Percentiles rank a stretch among this genome's conserved stretches.
Conservation (phyloP, 1,140 invertebrate genomes). For the Cotesia chilonis region DNA sequence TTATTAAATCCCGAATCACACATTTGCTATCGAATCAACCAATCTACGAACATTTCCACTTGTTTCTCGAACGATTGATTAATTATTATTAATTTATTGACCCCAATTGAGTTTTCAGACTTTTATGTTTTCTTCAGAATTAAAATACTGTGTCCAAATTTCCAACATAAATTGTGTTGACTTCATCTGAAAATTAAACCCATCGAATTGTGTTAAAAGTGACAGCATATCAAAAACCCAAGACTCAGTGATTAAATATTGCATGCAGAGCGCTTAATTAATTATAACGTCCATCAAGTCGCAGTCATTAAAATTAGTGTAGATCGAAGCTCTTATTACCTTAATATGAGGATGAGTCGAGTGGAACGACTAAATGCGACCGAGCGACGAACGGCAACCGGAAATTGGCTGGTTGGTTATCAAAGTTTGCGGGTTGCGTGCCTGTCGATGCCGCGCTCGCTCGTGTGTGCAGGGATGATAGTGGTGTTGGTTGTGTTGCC, state of each 20-base stretch:
- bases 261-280: conserved; percentile 48
- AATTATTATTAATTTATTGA: no score
- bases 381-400: conserved; percentile 62
- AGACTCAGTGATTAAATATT: not conserved
- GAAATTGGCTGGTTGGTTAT: conserved; percentile 66
- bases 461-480: conserved; percentile 7
- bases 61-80: no score
- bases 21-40: no score
- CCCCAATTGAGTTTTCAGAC: no score
- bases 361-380: conserved; percentile 51
- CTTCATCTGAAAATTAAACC: not conserved
- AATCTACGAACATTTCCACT: not conserved
- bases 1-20: no score
- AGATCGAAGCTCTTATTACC: conserved; percentile 44
- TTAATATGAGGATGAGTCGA: conserved; percentile 56
- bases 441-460: conserved; percentile 46
- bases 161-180: not conserved
- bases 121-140: no score
- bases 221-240: not conserved
- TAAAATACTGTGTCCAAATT: no score
- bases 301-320: conserved; percentile 42
- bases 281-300: conserved; percentile 38
- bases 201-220: not conserved
- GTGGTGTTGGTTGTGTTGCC: conserved; percentile 35
- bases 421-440: conserved; percentile 66